Evolutionary conservation across 2,797 vertebrate species (phyloP).

Genomic region (Pangasius djambal): DNA sequence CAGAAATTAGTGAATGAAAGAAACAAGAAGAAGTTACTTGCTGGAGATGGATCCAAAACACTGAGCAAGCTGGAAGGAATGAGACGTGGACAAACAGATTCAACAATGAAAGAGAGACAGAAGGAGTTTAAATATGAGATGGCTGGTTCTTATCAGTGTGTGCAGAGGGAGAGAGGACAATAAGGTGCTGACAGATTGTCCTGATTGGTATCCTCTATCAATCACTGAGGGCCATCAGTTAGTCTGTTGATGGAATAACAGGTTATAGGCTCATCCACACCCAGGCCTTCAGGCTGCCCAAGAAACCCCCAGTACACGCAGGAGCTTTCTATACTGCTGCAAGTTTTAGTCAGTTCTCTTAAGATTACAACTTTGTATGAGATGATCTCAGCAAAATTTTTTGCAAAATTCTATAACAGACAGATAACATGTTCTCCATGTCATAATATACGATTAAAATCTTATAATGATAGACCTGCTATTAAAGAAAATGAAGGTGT

Average conservation of each 20-base stretch:
- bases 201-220: conserved; percentile 56
- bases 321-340: background rate
- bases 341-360: background rate
- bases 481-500: background rate
- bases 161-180: conserved; percentile 43
- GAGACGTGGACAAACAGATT: conserved; percentile 35
- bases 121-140: background rate
- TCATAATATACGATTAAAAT: background rate
- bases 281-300: conserved; percentile 20
- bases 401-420: background rate
- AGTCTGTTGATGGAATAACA: conserved; percentile 49
- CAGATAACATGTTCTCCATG: background rate
- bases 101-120: conserved; percentile 26
- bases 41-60: conserved; percentile 9
- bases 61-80: background rate
- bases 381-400: background rate
- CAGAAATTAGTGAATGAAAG: conserved; percentile 27
- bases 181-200: conserved; percentile 54
- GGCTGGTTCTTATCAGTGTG: conserved; percentile 33
- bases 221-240: conserved; percentile 53
- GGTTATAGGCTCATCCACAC: conserved; percentile 17
- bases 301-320: background rate
- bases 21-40: conserved; percentile 16
- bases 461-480: background rate
- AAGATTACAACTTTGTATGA: background rate